phyloP scores from a whole-genome alignment of 2,113 vertebrate genomes.

The Haliaeetus leucogaster region DNA sequence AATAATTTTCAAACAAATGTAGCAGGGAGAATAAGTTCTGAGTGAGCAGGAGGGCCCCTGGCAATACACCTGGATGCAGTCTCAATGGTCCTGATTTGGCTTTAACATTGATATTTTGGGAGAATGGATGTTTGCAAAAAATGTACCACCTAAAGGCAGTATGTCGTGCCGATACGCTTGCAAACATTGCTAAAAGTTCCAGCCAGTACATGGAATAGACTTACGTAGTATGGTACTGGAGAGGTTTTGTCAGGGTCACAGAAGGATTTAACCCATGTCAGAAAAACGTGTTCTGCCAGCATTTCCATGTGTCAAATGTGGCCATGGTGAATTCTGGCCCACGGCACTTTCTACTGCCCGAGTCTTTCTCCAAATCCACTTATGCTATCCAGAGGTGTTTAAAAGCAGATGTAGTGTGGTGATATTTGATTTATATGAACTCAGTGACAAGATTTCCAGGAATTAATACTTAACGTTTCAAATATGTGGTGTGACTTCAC shows the following conservation, averaged over 20 bases:
- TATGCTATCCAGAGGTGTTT: rapidly evolving
- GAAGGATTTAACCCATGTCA: background rate
- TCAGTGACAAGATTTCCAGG: background rate
- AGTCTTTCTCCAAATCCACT: background rate
- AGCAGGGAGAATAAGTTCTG: background rate
- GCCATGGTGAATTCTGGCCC: background rate
- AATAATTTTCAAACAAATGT: background rate
- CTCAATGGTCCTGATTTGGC: background rate
- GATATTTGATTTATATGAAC: background rate
- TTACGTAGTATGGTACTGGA: background rate
- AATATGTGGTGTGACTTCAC: background rate
- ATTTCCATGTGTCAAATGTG: background rate
- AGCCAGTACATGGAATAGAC: background rate
- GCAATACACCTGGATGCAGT: background rate
- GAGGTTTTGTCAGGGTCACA: background rate
- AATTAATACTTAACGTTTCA: background rate
- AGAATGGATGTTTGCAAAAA: background rate
- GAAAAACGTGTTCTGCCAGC: background rate
- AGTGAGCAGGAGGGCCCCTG: background rate
- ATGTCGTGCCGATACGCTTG: rapidly evolving
- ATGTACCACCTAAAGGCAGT: background rate
- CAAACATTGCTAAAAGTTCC: background rate
- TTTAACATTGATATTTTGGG: background rate
- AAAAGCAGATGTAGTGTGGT: background rate
- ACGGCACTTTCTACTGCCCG: background rate